A percentile compares a stretch with the other conserved stretches of the same genome.
Conservation (phyloP, 2,888 invertebrate genomes). For the Phengaris arion region DNA sequence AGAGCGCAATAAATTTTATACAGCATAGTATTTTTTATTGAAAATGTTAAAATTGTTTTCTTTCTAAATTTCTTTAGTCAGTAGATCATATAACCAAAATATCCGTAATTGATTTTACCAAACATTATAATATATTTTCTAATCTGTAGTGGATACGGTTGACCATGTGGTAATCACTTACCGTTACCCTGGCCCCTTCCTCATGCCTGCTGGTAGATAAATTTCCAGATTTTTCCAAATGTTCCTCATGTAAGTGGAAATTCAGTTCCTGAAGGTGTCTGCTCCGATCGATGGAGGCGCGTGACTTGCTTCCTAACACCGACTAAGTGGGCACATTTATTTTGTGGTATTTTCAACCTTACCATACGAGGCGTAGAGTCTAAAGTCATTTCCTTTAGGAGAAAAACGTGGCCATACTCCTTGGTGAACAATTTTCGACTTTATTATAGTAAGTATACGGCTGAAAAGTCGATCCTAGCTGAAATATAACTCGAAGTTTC, state of each 20-base stretch:
- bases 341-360: background rate
- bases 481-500: slow-evolving; percentile 12
- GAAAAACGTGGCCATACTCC: background rate
- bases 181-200: background rate
- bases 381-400: background rate
- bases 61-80: no score
- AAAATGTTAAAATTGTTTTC: no score
- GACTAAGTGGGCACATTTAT: background rate
- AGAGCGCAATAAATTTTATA: no score
- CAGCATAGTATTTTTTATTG: no score
- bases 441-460: accelerated
- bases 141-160: background rate
- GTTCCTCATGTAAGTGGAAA: slow-evolving; percentile 25
- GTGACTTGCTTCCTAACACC: slow-evolving; percentile 21
- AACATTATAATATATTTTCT: no score
- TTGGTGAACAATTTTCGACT: background rate
- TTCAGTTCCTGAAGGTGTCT: slow-evolving; percentile 30
- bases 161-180: slow-evolving; percentile 8
- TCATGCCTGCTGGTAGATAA: background rate
- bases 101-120: no score
- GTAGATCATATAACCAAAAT: no score
- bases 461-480: background rate
- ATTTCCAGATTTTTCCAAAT: background rate
- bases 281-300: slow-evolving; percentile 25
- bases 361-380: background rate